A percentile compares a stretch with the other conserved stretches of the same genome.
phyloP scores from a whole-genome alignment of 2,113 vertebrate species.

The Bufo gargarizans region DNA sequence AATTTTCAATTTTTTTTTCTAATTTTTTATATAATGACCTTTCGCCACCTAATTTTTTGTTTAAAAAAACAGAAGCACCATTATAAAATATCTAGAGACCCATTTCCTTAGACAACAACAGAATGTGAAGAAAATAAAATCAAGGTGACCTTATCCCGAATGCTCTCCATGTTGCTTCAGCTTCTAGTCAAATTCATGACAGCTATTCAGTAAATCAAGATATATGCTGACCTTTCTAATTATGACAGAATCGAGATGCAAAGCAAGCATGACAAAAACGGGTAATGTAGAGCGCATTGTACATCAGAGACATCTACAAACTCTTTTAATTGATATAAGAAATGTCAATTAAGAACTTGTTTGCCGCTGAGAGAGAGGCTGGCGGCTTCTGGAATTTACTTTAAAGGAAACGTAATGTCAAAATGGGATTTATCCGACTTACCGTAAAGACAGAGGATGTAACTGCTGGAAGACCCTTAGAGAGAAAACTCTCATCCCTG shows the following conservation, averaged over 20 bases:
- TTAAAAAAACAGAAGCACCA: not conserved
- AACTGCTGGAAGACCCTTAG: not conserved
- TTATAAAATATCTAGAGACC: constrained; percentile 12
- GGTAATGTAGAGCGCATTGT: constrained; percentile 16
- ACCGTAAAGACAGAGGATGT: not conserved
- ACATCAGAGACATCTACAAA: constrained; percentile 25
- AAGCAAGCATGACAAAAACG: constrained; percentile 48
- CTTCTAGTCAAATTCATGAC: constrained; percentile 50
- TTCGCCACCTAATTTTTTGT: not conserved
- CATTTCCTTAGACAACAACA: not conserved
- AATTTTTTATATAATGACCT: not conserved
- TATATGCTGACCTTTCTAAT: constrained; percentile 57
- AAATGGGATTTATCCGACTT: not conserved
- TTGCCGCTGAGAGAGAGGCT: not conserved
- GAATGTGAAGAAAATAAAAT: constrained; percentile 44
- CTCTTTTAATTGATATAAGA: constrained; percentile 45
- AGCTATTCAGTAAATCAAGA: constrained; percentile 57
- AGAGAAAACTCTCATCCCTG: no score
- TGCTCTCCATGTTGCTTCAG: constrained; percentile 38
- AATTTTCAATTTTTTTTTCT: not conserved
- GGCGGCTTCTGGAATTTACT: not conserved
- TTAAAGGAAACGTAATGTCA: not conserved
- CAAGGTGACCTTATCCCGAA: constrained; percentile 53
- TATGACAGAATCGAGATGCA: constrained; percentile 57
- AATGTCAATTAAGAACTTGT: constrained; percentile 40